Conservation (phyloP, 2,888 invertebrate genomes). For the Pyrrhia umbra region DNA sequence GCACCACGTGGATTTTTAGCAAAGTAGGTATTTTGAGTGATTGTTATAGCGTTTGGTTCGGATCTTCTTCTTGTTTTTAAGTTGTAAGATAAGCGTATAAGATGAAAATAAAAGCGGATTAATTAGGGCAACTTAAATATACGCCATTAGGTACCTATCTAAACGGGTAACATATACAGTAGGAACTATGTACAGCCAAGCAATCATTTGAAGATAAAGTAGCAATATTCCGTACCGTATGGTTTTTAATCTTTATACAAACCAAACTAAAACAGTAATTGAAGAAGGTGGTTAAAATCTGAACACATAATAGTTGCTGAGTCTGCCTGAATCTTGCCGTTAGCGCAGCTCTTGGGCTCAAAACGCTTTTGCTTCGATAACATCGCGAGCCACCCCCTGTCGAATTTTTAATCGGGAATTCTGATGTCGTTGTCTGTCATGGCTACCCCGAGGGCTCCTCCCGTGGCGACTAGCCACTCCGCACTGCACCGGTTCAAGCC, state of each 20-base stretch:
- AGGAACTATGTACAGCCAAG: no score
- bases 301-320: background rate
- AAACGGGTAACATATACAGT: no score
- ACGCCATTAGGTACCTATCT: no score
- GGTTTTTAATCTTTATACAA: no score
- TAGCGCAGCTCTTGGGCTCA: conserved; percentile 1
- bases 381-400: conserved; percentile 63
- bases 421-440: conserved; percentile 72
- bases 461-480: conserved; percentile 31
- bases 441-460: conserved; percentile 63
- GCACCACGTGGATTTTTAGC: background rate
- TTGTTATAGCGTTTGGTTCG: no score
- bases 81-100: background rate
- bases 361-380: conserved; percentile 62
- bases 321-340: conserved; percentile 5
- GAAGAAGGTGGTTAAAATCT: background rate
- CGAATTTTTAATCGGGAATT: conserved; percentile 78
- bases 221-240: no score
- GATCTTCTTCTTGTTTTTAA: no score
- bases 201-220: no score
- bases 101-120: no score
- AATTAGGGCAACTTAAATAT: no score
- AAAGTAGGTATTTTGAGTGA: background rate
- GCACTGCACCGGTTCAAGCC: conserved; percentile 46
- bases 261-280: background rate